A percentile compares a stretch with the other conserved stretches of the same genome.
Evolutionary conservation across 2,797 vertebrate genomes (phyloP).

Genomic region (Protosalanx chinensis): DNA sequence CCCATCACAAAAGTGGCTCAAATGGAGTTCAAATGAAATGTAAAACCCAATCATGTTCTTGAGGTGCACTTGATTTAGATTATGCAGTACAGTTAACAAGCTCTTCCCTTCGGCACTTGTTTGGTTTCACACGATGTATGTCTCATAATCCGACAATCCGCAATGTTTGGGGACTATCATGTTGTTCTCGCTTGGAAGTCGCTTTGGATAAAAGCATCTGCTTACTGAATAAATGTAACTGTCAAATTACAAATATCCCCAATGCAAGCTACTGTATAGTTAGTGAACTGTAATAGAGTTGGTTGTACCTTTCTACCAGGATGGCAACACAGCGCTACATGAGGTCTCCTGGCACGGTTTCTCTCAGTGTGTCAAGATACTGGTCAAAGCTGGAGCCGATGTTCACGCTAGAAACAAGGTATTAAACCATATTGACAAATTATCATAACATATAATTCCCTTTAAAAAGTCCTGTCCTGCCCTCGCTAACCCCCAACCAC

Average conservation of each 20-base stretch:
- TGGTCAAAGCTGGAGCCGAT: conserved; percentile 85
- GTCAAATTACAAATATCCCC: not conserved
- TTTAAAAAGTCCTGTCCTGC: not conserved
- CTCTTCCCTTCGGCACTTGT: too few relatives aligned
- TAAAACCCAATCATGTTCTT: too few relatives aligned
- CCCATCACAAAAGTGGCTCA: not conserved
- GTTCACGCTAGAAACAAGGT: conserved; percentile 88
- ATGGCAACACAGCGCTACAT: conserved; percentile 88
- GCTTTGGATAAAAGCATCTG: too few relatives aligned
- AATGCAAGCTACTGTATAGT: not conserved
- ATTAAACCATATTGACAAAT: conserved; percentile 11
- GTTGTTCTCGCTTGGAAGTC: too few relatives aligned
- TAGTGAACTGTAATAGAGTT: not conserved
- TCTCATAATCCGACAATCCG: too few relatives aligned
- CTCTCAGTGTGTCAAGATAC: conserved; percentile 83
- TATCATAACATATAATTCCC: not conserved
- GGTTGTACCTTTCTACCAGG: conserved; percentile 60
- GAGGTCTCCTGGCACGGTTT: conserved; percentile 92
- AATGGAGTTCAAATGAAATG: not conserved
- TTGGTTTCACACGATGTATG: too few relatives aligned
- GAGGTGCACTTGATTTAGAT: too few relatives aligned
- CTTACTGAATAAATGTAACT: not conserved
- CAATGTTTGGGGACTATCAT: too few relatives aligned
- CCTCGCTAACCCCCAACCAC: not conserved
- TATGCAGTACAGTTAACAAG: not conserved